phyloP scores from a whole-genome alignment of 2,113 vertebrate genomes.

The Xenopus borealis region DNA sequence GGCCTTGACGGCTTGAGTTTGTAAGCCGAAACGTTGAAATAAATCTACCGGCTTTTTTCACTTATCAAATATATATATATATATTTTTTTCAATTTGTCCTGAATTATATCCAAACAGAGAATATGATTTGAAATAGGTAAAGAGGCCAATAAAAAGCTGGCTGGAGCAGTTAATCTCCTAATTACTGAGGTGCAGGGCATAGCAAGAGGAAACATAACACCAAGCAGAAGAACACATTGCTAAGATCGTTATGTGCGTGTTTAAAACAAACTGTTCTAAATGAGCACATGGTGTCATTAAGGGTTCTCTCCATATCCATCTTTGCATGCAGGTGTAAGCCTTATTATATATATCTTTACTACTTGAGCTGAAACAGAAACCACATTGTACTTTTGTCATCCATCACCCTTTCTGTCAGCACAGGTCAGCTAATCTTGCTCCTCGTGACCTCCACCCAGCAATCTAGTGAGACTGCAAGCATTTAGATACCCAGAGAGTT shows the following conservation, averaged over 20 bases:
- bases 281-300: background rate
- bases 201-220: no score
- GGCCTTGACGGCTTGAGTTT: no score
- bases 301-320: background rate
- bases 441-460: slow-evolving; percentile 56
- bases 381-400: slow-evolving; percentile 53
- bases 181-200: no score
- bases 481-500: slow-evolving; percentile 59
- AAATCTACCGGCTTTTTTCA: no score
- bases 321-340: slow-evolving; percentile 35
- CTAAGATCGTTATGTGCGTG: background rate
- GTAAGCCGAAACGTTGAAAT: no score
- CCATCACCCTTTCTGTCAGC: slow-evolving; percentile 66
- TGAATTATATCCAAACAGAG: no score
- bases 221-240: no score
- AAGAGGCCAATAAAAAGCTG: no score
- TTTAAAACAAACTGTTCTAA: background rate
- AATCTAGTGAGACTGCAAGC: slow-evolving; percentile 47
- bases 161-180: no score
- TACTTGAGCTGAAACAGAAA: slow-evolving; percentile 45
- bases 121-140: no score
- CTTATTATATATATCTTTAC: slow-evolving; percentile 14
- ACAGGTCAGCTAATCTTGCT: slow-evolving; percentile 61
- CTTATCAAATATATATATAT: no score
- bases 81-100: no score